Evolutionary conservation across 2,113 vertebrate species (phyloP), one percentile per base, ranked within the genome.

Genomic region (Campylomormyrus numenius): DNA sequence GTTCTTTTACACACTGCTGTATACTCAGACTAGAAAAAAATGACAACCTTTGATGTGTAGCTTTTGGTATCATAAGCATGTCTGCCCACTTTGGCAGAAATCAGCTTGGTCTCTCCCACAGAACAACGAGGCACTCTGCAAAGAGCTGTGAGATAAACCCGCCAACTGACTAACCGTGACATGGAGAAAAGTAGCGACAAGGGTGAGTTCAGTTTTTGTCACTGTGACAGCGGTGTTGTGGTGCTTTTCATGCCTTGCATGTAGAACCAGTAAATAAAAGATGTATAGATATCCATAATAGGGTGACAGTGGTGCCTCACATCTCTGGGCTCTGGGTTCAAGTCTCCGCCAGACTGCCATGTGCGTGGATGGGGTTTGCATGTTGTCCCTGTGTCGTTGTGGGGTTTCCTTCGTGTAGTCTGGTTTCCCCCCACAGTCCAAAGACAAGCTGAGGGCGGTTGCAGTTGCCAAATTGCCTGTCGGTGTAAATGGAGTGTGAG

Each of bases 201-300:
- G 17, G 89, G 89, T 89, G 24, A 46, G 89, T 89, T 21, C 52
- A 35, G 31, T 80, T 50, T 77, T 74, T 85, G 83, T 45, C 3
- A 52, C n/a, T 86, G 50, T 7, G 21, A 52, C 1, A 3, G n/a
- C 5, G 1, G 13, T 9, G 10, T 31, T 4, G 46, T 52, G n/a
- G 85, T 19, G 31, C 62, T n/a, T 66, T 66, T 70, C 62, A 70
- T 87, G 27, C 13, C 13, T 87, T 56, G 27, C 31, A 35, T 35
- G 53, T 50, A 56, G 17, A 86, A 50, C 52, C 50, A 46, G 87
- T 42, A 52, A 53, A 53, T 52, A n/a, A 21, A 24, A 24, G 5
- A 19, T 45, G 42, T 84, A n/a, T 24, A n/a, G 35, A 46, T 42
- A 50, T 7, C 52, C 39, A 35, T 53, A 56, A 56, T 6, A 56